Conservation (phyloP, 1,140 invertebrate genomes). For the Papilio helenus region DNA sequence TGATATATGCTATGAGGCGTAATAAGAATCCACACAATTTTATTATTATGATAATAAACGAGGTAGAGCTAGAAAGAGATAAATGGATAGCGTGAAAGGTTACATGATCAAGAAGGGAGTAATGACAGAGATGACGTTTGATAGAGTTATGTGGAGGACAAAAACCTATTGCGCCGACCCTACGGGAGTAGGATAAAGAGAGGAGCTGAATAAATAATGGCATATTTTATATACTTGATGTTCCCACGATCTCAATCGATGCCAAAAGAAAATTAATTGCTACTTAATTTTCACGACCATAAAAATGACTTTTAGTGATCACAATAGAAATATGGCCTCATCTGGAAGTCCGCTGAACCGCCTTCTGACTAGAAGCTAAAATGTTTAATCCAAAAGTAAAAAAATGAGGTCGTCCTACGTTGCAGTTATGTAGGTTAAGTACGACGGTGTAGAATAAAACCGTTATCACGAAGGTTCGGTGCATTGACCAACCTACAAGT, state of each 20-base stretch:
- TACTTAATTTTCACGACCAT: background rate
- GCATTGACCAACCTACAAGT: slow-evolving; percentile 4
- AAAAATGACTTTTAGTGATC: background rate
- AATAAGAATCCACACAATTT: background rate
- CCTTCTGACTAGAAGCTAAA: background rate
- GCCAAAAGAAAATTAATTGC: background rate
- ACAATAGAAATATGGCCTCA: background rate
- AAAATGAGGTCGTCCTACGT: slow-evolving; percentile 13
- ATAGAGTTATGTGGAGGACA: no score
- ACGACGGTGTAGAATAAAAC: background rate
- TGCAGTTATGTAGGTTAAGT: slow-evolving; percentile 13
- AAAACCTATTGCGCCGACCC: no score
- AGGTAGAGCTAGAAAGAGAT: no score
- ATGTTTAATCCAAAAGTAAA: background rate
- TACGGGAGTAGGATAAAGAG: no score
- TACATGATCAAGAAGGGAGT: no score
- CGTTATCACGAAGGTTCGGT: slow-evolving; percentile 11
- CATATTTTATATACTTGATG: no score
- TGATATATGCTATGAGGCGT: background rate
- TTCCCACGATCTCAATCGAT: background rate
- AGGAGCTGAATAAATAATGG: no score
- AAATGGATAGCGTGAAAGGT: no score
- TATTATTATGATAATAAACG: background rate
- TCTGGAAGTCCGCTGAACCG: background rate
- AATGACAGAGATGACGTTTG: no score